These are phyloP conservation scores for Amiota communis DNA, from an alignment of 2,888 invertebrate species.

Conservation along the genomic window DNA sequence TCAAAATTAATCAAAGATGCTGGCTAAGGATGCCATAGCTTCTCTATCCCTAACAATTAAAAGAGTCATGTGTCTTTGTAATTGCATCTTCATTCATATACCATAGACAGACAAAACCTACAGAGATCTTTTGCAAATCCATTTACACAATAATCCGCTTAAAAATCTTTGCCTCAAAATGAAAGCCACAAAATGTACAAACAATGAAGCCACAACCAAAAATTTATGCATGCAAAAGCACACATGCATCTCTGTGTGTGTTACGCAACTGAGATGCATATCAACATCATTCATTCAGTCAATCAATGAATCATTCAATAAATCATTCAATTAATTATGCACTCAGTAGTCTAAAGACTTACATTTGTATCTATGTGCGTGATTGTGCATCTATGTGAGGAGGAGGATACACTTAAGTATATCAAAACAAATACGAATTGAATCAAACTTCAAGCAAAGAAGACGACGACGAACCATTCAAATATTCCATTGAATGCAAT, in stretches of 20 bases:
- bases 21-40: too few species aligned
- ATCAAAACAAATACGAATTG: slow-evolving; percentile 10
- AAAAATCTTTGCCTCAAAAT: neutral
- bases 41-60: too few species aligned
- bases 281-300: slow-evolving; percentile 6
- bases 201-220: neutral
- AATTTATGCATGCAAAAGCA: neutral
- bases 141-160: slow-evolving; percentile 12
- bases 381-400: too few species aligned
- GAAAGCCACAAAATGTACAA: neutral
- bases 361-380: neutral
- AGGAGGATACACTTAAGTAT: neutral
- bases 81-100: too few species aligned
- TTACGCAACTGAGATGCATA: neutral
- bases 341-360: neutral
- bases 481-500: neutral
- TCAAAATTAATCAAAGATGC: too few species aligned
- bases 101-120: too few species aligned
- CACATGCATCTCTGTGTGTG: neutral
- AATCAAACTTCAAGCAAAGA: neutral
- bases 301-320: slow-evolving; percentile 36
- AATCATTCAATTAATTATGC: slow-evolving; percentile 27
- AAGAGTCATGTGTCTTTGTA: too few species aligned
- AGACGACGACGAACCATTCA: neutral
- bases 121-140: neutral